Conservation (phyloP, 2,113 vertebrate species). For the Gymnarchus niloticus region DNA sequence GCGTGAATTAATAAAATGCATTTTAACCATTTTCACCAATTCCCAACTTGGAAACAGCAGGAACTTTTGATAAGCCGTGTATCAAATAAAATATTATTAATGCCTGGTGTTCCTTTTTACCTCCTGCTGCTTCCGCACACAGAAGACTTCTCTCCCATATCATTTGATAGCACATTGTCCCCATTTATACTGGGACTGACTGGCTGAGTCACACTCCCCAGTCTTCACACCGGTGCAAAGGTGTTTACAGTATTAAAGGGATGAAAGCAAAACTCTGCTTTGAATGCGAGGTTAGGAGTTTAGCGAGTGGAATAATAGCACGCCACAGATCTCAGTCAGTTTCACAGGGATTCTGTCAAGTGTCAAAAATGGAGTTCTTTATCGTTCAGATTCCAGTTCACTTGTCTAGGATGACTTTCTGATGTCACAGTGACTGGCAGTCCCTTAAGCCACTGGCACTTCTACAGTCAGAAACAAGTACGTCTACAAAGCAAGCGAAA, state of each 20-base stretch:
- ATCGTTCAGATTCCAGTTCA: not conserved
- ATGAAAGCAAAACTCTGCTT: not conserved
- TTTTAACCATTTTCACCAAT: slow-evolving; percentile 6
- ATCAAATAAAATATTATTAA: slow-evolving; percentile 2
- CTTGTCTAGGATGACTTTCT: not conserved
- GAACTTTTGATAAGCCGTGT: slow-evolving; percentile 2
- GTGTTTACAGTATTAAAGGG: not conserved
- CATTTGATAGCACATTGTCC: not conserved
- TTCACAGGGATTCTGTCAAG: not conserved
- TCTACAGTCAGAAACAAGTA: not conserved
- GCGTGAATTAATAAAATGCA: slow-evolving; percentile 13
- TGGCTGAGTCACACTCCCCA: slow-evolving; percentile 1
- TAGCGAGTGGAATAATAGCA: not conserved
- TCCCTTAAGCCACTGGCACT: not conserved
- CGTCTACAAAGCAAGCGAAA: not conserved
- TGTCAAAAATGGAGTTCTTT: not conserved
- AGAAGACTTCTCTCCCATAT: not conserved
- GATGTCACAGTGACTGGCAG: not conserved
- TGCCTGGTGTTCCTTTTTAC: not conserved
- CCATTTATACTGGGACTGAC: not conserved
- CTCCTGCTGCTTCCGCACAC: slow-evolving; percentile 1
- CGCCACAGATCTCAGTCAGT: not conserved
- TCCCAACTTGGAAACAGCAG: not conserved
- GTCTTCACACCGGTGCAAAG: not conserved
- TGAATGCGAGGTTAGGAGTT: not conserved